A percentile compares a stretch with the other conserved stretches of the same genome.
Evolutionary conservation across 2,797 vertebrate genomes (phyloP).

Genomic region (Platalea minor): DNA sequence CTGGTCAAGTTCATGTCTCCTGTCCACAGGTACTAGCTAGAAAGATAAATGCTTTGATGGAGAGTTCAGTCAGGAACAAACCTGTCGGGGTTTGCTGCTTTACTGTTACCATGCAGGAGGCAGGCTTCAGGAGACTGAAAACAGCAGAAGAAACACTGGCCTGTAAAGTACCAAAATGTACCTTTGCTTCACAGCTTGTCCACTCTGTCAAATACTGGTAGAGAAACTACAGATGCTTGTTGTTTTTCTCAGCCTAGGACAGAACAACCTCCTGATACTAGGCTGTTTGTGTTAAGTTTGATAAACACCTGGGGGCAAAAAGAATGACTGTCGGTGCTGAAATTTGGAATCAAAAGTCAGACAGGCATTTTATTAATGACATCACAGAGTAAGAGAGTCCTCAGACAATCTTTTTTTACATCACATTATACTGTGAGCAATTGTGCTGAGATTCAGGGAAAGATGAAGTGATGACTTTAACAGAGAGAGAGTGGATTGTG

Average conservation of each 20-base stretch:
- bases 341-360: neutral
- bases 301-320: neutral
- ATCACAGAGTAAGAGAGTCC: neutral
- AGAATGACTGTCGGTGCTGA: neutral
- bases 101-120: neutral
- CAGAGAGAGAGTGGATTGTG: neutral
- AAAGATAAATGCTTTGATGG: neutral
- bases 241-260: neutral
- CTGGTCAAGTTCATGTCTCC: neutral
- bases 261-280: neutral
- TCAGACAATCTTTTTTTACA: neutral
- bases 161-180: neutral
- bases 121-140: neutral
- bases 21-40: neutral
- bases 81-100: neutral
- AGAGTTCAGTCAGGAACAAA: neutral
- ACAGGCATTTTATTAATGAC: neutral
- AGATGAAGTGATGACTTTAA: neutral
- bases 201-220: neutral
- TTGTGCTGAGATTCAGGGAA: neutral
- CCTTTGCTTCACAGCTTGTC: neutral
- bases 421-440: neutral
- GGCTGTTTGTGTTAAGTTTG: neutral
- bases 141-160: neutral
- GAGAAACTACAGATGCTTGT: neutral